Conservation (phyloP, 2,888 invertebrate genomes). For the Cantharis rufa region DNA sequence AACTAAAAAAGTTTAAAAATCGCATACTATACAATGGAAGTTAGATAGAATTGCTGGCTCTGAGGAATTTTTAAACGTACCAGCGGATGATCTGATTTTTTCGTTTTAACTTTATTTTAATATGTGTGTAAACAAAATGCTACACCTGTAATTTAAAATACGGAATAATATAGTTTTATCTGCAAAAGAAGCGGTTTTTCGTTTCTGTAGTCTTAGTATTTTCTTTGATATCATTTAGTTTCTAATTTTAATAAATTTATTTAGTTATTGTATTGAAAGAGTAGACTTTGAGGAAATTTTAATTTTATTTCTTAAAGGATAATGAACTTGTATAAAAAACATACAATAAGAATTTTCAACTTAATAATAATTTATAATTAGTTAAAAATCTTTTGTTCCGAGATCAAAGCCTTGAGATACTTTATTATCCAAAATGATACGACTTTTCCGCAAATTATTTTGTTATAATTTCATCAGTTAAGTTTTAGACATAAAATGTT, state of each 20-base stretch:
- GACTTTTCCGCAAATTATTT: slow-evolving; percentile 27
- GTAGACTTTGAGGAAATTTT: not conserved
- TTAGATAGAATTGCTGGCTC: no score
- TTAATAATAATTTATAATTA: slow-evolving; percentile 17
- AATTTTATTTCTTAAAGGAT: not conserved
- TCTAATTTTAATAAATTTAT: not conserved
- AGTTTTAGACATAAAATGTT: slow-evolving; percentile 21
- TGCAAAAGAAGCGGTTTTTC: not conserved
- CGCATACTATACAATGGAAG: no score
- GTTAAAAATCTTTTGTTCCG: slow-evolving; percentile 21
- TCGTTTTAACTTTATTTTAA: no score
- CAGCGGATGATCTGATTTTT: no score
- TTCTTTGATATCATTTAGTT: not conserved
- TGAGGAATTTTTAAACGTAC: no score
- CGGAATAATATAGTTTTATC: no score
- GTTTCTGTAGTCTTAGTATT: not conserved
- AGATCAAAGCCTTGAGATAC: slow-evolving; percentile 21
- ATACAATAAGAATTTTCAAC: slow-evolving; percentile 7
- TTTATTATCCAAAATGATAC: slow-evolving; percentile 26
- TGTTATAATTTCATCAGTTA: slow-evolving; percentile 25
- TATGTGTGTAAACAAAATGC: no score
- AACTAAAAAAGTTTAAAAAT: no score
- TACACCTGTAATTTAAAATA: no score
- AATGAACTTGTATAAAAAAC: not conserved
- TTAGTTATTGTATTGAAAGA: not conserved